Base-by-base conservation (phyloP, 2,888 invertebrate genomes). In the Sarcophaga caerulescens region DNA sequence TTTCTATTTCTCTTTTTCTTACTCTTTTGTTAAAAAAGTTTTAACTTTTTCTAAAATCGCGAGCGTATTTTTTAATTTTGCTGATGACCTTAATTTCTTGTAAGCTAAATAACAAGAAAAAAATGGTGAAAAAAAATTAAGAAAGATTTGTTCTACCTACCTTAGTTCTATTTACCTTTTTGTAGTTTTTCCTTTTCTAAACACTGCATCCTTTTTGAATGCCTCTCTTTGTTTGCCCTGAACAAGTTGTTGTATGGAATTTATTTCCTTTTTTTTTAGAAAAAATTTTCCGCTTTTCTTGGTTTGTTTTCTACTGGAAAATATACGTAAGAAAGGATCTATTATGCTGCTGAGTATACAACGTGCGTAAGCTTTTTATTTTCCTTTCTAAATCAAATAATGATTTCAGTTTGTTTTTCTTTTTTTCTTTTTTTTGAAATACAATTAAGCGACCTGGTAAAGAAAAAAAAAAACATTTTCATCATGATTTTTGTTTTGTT, bases 81-180 rank as follows among this genome's bases (percentile, higher is more conserved):
- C 73, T 84, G 70, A 70, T 81, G 84, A 68, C 84, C 84, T 84
- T 80, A 75, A 78, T 76, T 80, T 63, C 23, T 71, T 66, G 45
- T 70, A 14, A 12, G 47, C 47, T 14, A 47, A 14, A 11, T 75
- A 80, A 75, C 17, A 79, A 25, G 17, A 73, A 73, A 19, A 80
- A 75, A 77, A n/a, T n/a, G 21, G 35, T 2, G 25, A 73, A 73
- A 44, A 76, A 80, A 75, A 69, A 5, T 19, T 14, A 65, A 65
- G 25, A 65, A 47, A 17, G 17, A 35, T 19, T 19, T 71, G 14
- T 35, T 35, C 21, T 47, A 69, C 63, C 62, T 35, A 62, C 63
- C 69, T 79, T 62, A 14, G 45, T 23, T 74, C 45, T 69, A 83
- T 78, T 83, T 62, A 73, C 19, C 23, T 78, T 59, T 60, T 81